These are phyloP conservation scores for Junonia oenone DNA, from an alignment of 2,888 invertebrate genomes.

Conservation along the genomic window DNA sequence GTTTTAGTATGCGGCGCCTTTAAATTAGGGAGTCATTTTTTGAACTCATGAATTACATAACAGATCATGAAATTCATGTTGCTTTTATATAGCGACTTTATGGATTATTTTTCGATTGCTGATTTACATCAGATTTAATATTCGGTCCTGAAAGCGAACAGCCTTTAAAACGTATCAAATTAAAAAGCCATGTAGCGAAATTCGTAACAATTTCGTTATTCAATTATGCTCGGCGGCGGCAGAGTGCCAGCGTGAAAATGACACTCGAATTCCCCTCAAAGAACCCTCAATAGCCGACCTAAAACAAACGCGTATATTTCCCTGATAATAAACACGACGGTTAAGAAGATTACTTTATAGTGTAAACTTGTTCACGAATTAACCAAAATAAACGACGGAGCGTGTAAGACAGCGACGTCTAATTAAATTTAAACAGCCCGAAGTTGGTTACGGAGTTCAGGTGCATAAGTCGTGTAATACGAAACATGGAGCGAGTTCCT, in stretches of 20 bases:
- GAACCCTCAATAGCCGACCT: conserved; percentile 34
- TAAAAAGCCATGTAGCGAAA: conserved; percentile 48
- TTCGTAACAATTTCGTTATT: conserved; percentile 63
- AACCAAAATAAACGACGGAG: conserved; percentile 49
- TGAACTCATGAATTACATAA: conserved; percentile 13
- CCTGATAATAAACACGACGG: conserved; percentile 54
- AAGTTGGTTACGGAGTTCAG: conserved; percentile 44
- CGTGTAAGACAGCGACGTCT: conserved; percentile 34
- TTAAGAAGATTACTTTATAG: conserved; percentile 50
- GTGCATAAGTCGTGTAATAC: conserved; percentile 40
- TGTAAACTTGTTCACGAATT: conserved; percentile 54
- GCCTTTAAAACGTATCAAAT: conserved; percentile 32
- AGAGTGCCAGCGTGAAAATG: conserved; percentile 63
- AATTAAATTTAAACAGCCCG: conserved; percentile 58
- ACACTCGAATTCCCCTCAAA: conserved; percentile 41
- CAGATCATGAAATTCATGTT: neutral
- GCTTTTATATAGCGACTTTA: neutral
- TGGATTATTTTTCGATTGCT: neutral
- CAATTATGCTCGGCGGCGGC: conserved; percentile 58
- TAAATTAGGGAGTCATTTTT: conserved; percentile 40
- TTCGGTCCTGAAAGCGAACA: neutral
- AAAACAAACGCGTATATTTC: conserved; percentile 40
- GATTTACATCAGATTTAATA: neutral
- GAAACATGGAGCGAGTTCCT: neutral
- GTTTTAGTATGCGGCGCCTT: conserved; percentile 58